phyloP scores from a whole-genome alignment of 1,140 invertebrate genomes.

The Drosophila nasuta region DNA sequence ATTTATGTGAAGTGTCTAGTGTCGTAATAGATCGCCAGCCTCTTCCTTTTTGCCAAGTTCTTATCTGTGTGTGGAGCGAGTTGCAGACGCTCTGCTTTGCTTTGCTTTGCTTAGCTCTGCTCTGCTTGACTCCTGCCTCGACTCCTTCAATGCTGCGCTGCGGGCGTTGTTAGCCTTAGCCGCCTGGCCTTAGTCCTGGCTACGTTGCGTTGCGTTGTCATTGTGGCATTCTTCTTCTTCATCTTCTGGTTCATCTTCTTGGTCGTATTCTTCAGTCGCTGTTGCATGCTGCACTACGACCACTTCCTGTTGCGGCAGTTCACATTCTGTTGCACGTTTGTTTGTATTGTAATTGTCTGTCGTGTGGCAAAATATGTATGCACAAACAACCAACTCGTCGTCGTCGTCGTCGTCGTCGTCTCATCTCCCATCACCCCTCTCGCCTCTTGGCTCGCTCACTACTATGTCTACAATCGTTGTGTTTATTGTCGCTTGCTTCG shows the following conservation, averaged over 20 bases:
- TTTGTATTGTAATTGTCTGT: constrained; percentile 79
- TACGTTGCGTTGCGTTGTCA: constrained; percentile 21
- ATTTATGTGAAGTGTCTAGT: constrained; percentile 7
- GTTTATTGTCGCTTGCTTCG: constrained; percentile 39
- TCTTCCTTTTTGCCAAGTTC: constrained; percentile 61
- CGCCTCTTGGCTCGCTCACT: too few relatives aligned
- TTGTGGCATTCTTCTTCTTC: constrained; percentile 32
- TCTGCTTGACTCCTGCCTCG: too few relatives aligned
- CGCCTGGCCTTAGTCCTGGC: constrained; percentile 4
- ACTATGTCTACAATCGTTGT: constrained; percentile 35
- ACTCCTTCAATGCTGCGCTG: constrained; percentile 7
- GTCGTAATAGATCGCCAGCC: constrained; percentile 74
- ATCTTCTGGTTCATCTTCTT: constrained; percentile 13
- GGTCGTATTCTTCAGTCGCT: constrained; percentile 48
- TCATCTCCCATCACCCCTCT: too few relatives aligned
- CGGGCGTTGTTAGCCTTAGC: constrained; percentile 28
- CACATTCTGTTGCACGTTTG: constrained; percentile 72
- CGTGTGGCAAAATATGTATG: constrained; percentile 58
- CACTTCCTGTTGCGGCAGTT: constrained; percentile 55
- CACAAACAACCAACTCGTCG: constrained; percentile 45
- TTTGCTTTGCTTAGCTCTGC: too few relatives aligned
- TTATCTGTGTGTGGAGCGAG: constrained; percentile 60
- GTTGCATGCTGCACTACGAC: constrained; percentile 46
- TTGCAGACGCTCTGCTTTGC: background rate
- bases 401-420: constrained; percentile 3